Conservation (phyloP, 2,797 vertebrate genomes). For the Limosa lapponica region DNA sequence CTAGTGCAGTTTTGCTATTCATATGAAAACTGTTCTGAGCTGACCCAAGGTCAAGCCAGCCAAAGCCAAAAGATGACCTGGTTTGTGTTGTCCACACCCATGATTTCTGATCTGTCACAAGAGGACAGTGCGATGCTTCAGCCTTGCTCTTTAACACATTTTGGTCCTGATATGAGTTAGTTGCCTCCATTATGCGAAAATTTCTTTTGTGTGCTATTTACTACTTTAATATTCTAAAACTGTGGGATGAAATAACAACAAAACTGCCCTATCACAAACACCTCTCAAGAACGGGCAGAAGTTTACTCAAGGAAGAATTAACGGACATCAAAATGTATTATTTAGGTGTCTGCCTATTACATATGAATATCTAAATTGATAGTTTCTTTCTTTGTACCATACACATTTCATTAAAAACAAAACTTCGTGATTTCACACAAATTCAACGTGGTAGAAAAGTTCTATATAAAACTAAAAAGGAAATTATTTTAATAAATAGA, state of each 20-base stretch:
- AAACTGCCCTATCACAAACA: background rate
- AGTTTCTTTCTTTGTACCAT: background rate
- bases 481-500: background rate
- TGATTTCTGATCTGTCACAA: background rate
- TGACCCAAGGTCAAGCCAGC: background rate
- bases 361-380: background rate
- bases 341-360: background rate
- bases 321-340: background rate
- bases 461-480: background rate
- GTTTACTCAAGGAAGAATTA: background rate
- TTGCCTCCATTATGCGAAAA: background rate
- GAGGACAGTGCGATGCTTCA: background rate
- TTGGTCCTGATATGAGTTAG: background rate
- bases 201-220: background rate
- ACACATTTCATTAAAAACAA: background rate
- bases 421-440: background rate
- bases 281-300: background rate
- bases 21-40: background rate
- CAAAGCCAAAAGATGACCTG: background rate
- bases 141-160: background rate
- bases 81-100: background rate
- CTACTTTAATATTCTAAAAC: background rate
- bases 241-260: background rate
- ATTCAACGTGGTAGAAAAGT: background rate
- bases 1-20: background rate